Evolutionary conservation across 2,888 invertebrate species (phyloP).

Genomic region (Drosophila setosimentum): DNA sequence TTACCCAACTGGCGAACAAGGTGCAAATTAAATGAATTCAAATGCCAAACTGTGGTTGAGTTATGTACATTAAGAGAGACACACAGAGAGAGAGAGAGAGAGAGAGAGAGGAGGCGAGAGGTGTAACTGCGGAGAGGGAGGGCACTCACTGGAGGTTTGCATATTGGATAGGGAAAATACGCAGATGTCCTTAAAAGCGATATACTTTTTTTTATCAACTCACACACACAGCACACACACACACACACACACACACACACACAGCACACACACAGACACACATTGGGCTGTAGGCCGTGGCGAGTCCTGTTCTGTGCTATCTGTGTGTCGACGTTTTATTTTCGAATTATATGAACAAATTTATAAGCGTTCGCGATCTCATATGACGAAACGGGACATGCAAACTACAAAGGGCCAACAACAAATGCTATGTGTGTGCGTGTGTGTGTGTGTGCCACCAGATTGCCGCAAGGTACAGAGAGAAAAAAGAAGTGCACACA

Average conservation of each 20-base stretch:
- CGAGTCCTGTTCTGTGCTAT: constrained; percentile 54
- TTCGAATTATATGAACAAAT: constrained; percentile 80
- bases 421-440: constrained; percentile 17
- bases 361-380: constrained; percentile 80
- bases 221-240: constrained; percentile 27
- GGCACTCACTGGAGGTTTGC: constrained; percentile 42
- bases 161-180: constrained; percentile 65
- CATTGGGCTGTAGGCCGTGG: constrained; percentile 26
- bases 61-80: constrained; percentile 1
- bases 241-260: constrained; percentile 10
- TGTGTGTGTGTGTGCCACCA: constrained; percentile 62
- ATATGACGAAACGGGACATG: constrained; percentile 81
- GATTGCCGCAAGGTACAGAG: constrained; percentile 71
- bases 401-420: constrained; percentile 75
- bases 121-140: constrained; percentile 19
- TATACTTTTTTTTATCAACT: constrained; percentile 48
- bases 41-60: constrained; percentile 64
- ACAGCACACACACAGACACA: constrained; percentile 10
- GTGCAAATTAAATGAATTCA: constrained; percentile 79
- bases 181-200: constrained; percentile 83
- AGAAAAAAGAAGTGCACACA: constrained; percentile 69
- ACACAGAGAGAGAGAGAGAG: constrained; percentile 6
- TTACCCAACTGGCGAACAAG: constrained; percentile 73
- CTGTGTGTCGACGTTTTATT: constrained; percentile 43
- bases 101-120: constrained; percentile 1